Evolutionary conservation across 2,888 invertebrate genomes (phyloP).

Genomic region (Parascotia fuliginaria): DNA sequence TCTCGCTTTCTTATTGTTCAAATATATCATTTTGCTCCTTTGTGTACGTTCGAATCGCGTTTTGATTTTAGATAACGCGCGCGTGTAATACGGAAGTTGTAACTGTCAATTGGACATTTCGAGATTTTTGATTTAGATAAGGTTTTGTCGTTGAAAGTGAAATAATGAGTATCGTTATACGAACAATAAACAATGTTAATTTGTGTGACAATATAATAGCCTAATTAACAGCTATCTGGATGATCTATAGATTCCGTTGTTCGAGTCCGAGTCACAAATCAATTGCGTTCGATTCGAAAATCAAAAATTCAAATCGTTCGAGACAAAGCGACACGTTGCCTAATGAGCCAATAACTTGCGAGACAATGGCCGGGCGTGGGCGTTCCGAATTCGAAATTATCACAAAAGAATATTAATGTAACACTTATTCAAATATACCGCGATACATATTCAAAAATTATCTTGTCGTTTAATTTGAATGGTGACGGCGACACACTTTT

Average conservation of each 20-base stretch:
- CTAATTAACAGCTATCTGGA: too few species aligned
- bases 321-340: constrained; percentile 77
- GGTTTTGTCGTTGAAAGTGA: constrained; percentile 54
- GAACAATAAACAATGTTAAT: constrained; percentile 27
- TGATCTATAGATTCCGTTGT: constrained; percentile 20
- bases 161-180: constrained; percentile 39
- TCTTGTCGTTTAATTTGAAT: constrained; percentile 78
- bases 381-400: constrained; percentile 80
- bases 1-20: constrained; percentile 73
- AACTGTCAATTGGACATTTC: constrained; percentile 53
- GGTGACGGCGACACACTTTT: constrained; percentile 72
- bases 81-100: constrained; percentile 63
- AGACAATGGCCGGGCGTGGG: constrained; percentile 82
- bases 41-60: constrained; percentile 56
- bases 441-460: constrained; percentile 81
- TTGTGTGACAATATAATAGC: too few species aligned
- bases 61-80: constrained; percentile 58
- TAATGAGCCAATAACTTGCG: constrained; percentile 85
- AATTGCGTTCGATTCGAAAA: constrained; percentile 78
- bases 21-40: constrained; percentile 68
- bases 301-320: constrained; percentile 81
- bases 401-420: constrained; percentile 85
- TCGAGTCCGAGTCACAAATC: constrained; percentile 58
- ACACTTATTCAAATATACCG: constrained; percentile 83
- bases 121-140: constrained; percentile 54